phyloP scores from a whole-genome alignment of 2,797 vertebrate genomes.

The Periophthalmus magnuspinnatus region DNA sequence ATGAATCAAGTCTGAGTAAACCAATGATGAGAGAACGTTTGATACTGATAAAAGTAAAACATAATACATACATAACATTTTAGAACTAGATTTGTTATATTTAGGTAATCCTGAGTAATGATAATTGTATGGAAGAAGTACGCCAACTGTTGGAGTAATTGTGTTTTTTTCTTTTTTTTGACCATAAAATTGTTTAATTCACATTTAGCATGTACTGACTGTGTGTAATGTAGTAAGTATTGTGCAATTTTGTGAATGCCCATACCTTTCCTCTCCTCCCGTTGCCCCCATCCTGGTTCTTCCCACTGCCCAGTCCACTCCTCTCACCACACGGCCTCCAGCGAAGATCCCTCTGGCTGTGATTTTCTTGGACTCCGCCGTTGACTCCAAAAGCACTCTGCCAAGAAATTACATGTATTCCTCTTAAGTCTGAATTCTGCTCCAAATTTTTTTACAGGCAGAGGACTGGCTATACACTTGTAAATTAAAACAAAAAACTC shows the following conservation, averaged over 20 bases:
- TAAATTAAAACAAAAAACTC: too few relatives aligned
- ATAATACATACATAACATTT: too few relatives aligned
- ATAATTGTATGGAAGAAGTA: not conserved
- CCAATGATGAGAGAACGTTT: too few relatives aligned
- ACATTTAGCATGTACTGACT: not conserved
- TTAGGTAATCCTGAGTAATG: too few relatives aligned
- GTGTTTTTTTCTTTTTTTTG: too few relatives aligned
- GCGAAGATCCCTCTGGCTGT: slow-evolving; percentile 98
- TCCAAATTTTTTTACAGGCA: too few relatives aligned
- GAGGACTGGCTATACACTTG: too few relatives aligned
- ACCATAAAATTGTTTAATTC: too few relatives aligned
- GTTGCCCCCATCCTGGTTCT: slow-evolving; percentile 97
- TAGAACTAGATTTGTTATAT: too few relatives aligned
- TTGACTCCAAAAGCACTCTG: slow-evolving; percentile 96
- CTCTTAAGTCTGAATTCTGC: too few relatives aligned
- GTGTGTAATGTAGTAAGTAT: not conserved
- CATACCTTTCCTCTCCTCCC: slow-evolving; percentile 96
- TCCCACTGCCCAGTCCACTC: slow-evolving; percentile 99
- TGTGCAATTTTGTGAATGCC: not conserved
- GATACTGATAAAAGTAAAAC: too few relatives aligned
- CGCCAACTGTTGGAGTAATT: not conserved
- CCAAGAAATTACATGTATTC: not conserved
- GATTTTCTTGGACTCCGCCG: slow-evolving; percentile 99
- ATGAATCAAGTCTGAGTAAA: too few relatives aligned
- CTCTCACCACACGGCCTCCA: slow-evolving; percentile 94